Base-by-base conservation (phyloP, 2,888 invertebrate species). In the Pinctada fucata region DNA sequence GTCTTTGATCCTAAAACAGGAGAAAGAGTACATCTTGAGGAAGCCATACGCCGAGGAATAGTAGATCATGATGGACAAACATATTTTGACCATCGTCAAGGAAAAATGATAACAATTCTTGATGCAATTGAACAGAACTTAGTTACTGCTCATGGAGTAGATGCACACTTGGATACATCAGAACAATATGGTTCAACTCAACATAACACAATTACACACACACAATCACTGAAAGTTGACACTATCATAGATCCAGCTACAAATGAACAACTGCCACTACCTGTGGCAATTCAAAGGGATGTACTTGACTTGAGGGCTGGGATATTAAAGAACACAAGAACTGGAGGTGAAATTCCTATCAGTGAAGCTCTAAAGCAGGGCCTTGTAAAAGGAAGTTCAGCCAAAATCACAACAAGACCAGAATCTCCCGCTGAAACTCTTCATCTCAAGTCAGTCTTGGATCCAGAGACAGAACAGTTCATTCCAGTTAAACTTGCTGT, bases 91-190 rank as follows among this genome's bases (percentile, higher is more conserved):
- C 75, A 82, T 4, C 82, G 82, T 72, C 95, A 96, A 79, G 85
- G 84, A 5, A 96, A 97, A 93, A 97, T 97, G 52, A 95, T 95
- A 89, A 97, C 97, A 0, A 95, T 99, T 71, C 95, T 96, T 85
- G 97, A 99, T 93, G 98, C 98, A 3, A 96, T 99, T 86, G 95
- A 96, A 85, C 95, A 96, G 93, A 95, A 97, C 84, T 95, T 98
- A 31, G 94, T 97, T 83, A 96, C 97, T 93, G 87, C 88, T 47
- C 88, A 91, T 80, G 90, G 91, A 68, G 73, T 86, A 2, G 83
- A 84, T 81, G 81, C 83, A 45, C 75, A 84, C 45, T 84, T 84
- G 81, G 77, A 77, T n/a, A 80, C 86, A 45, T 83, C 80, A 13
- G 86, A 87, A 76, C 81, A 67, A 16, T 83, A 81, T 76, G 78